These are phyloP conservation scores for Deilephila elpenor DNA, from an alignment of 2,888 invertebrate genomes.

Conservation along the genomic window DNA sequence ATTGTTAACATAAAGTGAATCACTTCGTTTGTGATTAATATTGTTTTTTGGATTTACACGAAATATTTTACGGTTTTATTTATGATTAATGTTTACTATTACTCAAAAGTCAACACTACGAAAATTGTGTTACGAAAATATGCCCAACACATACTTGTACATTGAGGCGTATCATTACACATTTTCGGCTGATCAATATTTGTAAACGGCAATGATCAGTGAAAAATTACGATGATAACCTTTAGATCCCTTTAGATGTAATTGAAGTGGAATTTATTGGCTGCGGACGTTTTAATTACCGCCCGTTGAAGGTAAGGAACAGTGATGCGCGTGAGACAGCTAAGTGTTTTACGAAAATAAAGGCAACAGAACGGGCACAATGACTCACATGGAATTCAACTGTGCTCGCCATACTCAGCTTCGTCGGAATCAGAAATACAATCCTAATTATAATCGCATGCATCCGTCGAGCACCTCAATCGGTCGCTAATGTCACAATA, in stretches of 20 bases:
- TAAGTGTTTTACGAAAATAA: conserved; percentile 83
- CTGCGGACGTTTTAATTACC: conserved; percentile 46
- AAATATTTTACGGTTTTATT: neutral
- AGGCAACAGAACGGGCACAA: conserved; percentile 83
- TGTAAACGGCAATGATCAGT: neutral
- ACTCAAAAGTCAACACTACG: too few relatives aligned
- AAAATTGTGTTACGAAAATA: too few relatives aligned
- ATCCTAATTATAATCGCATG: conserved; percentile 85
- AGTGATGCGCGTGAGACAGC: conserved; percentile 76
- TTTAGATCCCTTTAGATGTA: conserved; percentile 23
- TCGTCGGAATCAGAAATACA: conserved; percentile 85
- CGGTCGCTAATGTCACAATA: conserved; percentile 69
- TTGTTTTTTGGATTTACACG: neutral
- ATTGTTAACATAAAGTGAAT: neutral
- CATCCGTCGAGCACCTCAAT: conserved; percentile 83
- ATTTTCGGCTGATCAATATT: neutral
- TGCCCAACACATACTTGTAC: too few relatives aligned
- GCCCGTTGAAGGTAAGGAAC: conserved; percentile 64
- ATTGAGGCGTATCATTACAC: too few relatives aligned
- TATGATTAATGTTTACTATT: neutral
- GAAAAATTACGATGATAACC: conserved; percentile 21
- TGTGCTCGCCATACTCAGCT: conserved; percentile 79
- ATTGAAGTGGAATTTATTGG: conserved; percentile 34
- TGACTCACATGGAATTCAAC: conserved; percentile 84
- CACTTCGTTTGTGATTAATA: neutral